phyloP scores from a whole-genome alignment of 2,888 invertebrate genomes.

The Synergus japonicus region DNA sequence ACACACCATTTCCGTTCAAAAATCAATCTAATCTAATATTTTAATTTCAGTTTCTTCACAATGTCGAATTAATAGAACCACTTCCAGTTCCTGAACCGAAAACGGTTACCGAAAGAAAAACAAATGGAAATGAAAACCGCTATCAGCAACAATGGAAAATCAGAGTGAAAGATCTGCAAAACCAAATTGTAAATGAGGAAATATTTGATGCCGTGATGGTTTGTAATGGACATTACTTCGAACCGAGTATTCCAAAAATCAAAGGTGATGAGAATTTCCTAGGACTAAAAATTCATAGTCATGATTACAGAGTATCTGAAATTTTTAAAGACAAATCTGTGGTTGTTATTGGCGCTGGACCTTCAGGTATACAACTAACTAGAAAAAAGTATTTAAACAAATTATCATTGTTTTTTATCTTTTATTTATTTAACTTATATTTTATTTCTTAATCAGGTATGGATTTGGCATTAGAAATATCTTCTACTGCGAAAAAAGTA shows the following conservation, averaged over 20 bases:
- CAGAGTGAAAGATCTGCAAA: constrained; percentile 68
- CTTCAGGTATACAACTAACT: constrained; percentile 69
- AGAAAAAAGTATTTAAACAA: background rate
- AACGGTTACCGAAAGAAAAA: constrained; percentile 42
- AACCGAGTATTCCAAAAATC: constrained; percentile 77
- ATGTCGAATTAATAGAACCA: constrained; percentile 70
- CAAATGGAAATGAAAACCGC: constrained; percentile 29
- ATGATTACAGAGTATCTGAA: constrained; percentile 75
- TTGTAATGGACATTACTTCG: constrained; percentile 79
- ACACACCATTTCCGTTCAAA: background rate
- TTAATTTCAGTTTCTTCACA: constrained; percentile 67
- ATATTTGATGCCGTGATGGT: constrained; percentile 76
- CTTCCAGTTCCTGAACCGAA: constrained; percentile 35
- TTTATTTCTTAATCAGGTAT: constrained; percentile 64
- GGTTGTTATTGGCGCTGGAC: constrained; percentile 75
- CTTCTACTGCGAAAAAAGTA: constrained; percentile 76
- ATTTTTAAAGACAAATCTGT: constrained; percentile 70
- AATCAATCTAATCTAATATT: constrained; percentile 10
- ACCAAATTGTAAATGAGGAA: constrained; percentile 60
- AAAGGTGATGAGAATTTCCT: constrained; percentile 75
- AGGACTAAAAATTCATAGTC: constrained; percentile 74
- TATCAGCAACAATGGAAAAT: constrained; percentile 69
- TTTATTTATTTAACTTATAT: background rate
- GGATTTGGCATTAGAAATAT: constrained; percentile 76
- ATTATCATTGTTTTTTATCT: background rate